phyloP scores from a whole-genome alignment of 2,888 invertebrate species.

The Sthenelais limicola region DNA sequence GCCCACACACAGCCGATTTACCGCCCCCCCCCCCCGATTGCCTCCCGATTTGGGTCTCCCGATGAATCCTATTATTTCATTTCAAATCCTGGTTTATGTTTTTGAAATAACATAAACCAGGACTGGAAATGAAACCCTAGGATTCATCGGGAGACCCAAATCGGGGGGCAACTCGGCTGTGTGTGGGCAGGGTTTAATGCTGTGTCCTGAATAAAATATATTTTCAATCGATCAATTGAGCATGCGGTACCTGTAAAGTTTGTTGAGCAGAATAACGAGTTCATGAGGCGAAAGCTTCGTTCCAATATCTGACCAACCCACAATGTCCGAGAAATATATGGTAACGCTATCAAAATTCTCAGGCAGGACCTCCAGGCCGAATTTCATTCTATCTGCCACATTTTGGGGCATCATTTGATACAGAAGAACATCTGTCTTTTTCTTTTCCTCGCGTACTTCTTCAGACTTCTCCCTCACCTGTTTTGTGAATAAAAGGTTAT shows the following conservation, averaged over 20 bases:
- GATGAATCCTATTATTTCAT: too few relatives aligned
- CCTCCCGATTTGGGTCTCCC: too few relatives aligned
- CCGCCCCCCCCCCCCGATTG: too few relatives aligned
- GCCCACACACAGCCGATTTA: too few relatives aligned
- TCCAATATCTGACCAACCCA: constrained; percentile 29
- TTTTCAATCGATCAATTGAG: too few relatives aligned
- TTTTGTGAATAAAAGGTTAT: not conserved
- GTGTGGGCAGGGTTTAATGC: too few relatives aligned
- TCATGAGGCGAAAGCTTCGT: constrained; percentile 28
- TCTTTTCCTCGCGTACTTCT: constrained; percentile 8
- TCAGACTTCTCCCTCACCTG: not conserved
- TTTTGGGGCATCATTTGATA: constrained; percentile 29
- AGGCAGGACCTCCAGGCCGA: constrained; percentile 14
- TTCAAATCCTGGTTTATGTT: too few relatives aligned
- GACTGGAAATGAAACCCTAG: too few relatives aligned
- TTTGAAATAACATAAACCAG: too few relatives aligned
- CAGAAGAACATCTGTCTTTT: constrained; percentile 30
- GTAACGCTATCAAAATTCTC: constrained; percentile 40
- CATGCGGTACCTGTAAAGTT: constrained; percentile 42
- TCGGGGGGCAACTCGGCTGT: too few relatives aligned
- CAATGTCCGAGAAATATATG: constrained; percentile 44
- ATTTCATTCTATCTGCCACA: constrained; percentile 23
- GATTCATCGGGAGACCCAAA: too few relatives aligned
- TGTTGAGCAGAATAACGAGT: constrained; percentile 40
- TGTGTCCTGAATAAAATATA: too few relatives aligned